These are phyloP conservation scores for Temnothorax longispinosus DNA, from an alignment of 1,140 invertebrate species.

Conservation along the genomic window DNA sequence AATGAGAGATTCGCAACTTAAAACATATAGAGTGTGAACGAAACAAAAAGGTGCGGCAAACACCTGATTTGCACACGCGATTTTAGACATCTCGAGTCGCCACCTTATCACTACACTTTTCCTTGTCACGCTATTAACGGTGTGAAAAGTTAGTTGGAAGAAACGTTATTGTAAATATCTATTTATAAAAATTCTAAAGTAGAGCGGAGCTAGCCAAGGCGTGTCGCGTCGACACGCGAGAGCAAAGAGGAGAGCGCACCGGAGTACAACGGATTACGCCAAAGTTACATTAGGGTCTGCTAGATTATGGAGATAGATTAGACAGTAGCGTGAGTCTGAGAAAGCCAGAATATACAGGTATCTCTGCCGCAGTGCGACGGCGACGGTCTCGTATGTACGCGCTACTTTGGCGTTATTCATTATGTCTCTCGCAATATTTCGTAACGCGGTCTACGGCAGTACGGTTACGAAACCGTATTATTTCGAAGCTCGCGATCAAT, in stretches of 20 bases:
- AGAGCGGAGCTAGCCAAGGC: not conserved
- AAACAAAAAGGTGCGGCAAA: not conserved
- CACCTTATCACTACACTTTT: not conserved
- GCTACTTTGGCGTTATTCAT: not conserved
- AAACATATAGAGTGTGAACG: not conserved
- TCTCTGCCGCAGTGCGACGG: not conserved
- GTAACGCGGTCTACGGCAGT: not conserved
- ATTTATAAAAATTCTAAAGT: too few relatives aligned
- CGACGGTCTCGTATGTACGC: not conserved
- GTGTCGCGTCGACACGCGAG: not conserved
- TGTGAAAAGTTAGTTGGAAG: not conserved
- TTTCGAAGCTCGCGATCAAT: not conserved
- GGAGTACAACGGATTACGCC: not conserved
- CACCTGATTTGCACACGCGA: not conserved
- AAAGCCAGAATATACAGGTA: constrained; percentile 9
- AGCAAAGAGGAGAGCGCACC: not conserved
- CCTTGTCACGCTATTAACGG: too few relatives aligned
- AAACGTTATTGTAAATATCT: not conserved
- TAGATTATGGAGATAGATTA: constrained; percentile 28
- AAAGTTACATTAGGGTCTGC: constrained; percentile 25
- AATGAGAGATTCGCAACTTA: not conserved
- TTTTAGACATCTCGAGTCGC: not conserved
- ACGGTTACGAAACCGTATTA: constrained; percentile 20
- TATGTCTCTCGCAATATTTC: constrained; percentile 17
- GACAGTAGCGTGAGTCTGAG: constrained; percentile 10